These are phyloP conservation scores for Propithecus deckenii DNA, from an alignment of 2,797 vertebrate species.

Conservation along the genomic window DNA sequence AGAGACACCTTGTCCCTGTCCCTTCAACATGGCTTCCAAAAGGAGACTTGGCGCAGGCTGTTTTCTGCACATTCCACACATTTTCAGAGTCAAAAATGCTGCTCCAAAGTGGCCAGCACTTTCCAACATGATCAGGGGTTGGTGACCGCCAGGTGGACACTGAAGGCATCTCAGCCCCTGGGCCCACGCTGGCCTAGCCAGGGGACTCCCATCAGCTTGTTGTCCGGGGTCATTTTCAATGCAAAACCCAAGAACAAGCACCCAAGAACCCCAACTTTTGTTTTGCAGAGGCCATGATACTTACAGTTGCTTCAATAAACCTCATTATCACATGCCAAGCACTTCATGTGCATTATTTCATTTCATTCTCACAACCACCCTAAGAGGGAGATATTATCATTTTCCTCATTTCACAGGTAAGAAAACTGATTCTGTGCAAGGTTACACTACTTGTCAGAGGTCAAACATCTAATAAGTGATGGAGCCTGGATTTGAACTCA, in stretches of 20 bases:
- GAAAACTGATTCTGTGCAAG: neutral
- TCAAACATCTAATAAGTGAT: neutral
- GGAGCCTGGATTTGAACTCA: neutral
- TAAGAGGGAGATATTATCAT: neutral
- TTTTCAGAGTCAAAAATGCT: neutral
- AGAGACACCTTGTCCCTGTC: neutral
- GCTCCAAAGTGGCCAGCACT: neutral
- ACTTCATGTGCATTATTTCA: neutral
- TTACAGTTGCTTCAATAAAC: neutral
- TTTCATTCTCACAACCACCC: neutral
- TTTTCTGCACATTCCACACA: neutral
- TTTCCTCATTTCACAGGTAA: neutral
- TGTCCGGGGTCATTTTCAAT: neutral
- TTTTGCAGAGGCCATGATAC: neutral
- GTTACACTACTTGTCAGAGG: neutral
- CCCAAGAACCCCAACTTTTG: neutral
- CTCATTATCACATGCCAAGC: neutral
- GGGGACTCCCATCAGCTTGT: neutral
- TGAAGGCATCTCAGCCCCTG: neutral
- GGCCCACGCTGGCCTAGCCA: neutral
- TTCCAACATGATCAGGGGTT: neutral
- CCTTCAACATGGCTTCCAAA: neutral
- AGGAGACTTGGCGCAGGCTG: too few species aligned
- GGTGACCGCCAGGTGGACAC: neutral
- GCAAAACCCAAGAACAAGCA: neutral